These are phyloP conservation scores for Furcifer pardalis DNA, from an alignment of 2,797 vertebrate genomes.

Conservation along the genomic window DNA sequence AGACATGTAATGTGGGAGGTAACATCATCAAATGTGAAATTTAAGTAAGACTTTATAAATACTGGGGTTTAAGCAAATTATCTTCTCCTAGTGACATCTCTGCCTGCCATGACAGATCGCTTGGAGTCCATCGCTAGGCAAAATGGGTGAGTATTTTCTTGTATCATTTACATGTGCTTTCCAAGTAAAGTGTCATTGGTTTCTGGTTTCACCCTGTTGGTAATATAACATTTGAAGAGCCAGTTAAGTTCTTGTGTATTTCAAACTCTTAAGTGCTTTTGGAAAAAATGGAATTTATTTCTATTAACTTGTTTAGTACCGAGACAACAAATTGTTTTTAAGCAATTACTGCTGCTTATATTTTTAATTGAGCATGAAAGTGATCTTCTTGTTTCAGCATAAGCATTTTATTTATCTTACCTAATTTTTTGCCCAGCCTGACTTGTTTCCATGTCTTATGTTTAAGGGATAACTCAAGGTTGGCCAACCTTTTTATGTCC, in stretches of 20 bases:
- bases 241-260: neutral
- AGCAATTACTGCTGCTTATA: neutral
- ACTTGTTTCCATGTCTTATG: neutral
- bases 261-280: neutral
- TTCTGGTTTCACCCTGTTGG: neutral
- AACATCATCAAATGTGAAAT: neutral
- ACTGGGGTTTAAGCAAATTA: conserved; percentile 2
- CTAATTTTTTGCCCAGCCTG: neutral
- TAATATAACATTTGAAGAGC: neutral
- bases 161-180: neutral
- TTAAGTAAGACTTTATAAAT: neutral
- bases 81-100: conserved; percentile 85
- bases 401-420: neutral
- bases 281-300: neutral
- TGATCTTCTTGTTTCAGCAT: neutral
- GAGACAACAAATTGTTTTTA: neutral
- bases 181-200: neutral
- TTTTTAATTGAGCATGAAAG: neutral
- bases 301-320: neutral
- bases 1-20: no score
- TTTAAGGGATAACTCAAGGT: neutral
- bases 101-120: conserved; percentile 96
- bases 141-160: conserved; percentile 83
- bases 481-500: no score
- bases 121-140: conserved; percentile 96